Base-by-base conservation (phyloP, 2,888 invertebrate genomes). In the Cephus pulcher region DNA sequence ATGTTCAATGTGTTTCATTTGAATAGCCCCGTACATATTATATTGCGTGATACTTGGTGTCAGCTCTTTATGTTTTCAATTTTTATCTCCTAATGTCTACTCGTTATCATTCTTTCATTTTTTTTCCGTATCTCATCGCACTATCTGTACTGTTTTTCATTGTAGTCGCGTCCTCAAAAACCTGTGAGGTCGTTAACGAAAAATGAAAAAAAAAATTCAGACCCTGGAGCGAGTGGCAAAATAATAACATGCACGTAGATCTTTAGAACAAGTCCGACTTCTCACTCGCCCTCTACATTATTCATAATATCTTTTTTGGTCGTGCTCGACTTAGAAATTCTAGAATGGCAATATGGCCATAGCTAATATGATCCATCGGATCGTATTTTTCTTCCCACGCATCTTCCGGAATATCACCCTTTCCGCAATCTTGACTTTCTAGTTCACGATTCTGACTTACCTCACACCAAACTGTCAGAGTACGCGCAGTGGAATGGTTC, bases 41-140 rank as follows among this genome's bases (percentile, higher is more conserved):
- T 86, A 87, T 86, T 86, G 86, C 86, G 77, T 82, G 76, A 85
- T 82, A 81, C 78, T 87, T 87, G 87, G 87, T 87, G 86, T 87
- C 84, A 84, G 82, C 80, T 79, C 78, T 82, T 84, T 82, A 82
- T 80, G 77, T 71, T 80, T 75, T 33, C 71, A 71, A 80, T 80
- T 78, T 81, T 78, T 76, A 80, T 74, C 32, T 83, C 77, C 79
- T 70, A 81, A 80, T 80, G 78, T 75, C 56, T 75, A 56, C 23
- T 23, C 2, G 56, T 56, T 9, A 56, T 56, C 9, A 23, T 56
- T 56, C 56, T 56, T 56, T 9, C 6, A 23, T 9, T 56, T 56
- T 23, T 56, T 1, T 23, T 23, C 0, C 4, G 23, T 56, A 15
- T 23, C 40, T 15, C 23, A 23, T 56, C 40, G 40, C 23, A 56